Percentiles rank a stretch among this genome's conserved stretches.
These are phyloP conservation scores for Drosophila merina DNA, from an alignment of 2,888 invertebrate genomes.

Conservation along the genomic window DNA sequence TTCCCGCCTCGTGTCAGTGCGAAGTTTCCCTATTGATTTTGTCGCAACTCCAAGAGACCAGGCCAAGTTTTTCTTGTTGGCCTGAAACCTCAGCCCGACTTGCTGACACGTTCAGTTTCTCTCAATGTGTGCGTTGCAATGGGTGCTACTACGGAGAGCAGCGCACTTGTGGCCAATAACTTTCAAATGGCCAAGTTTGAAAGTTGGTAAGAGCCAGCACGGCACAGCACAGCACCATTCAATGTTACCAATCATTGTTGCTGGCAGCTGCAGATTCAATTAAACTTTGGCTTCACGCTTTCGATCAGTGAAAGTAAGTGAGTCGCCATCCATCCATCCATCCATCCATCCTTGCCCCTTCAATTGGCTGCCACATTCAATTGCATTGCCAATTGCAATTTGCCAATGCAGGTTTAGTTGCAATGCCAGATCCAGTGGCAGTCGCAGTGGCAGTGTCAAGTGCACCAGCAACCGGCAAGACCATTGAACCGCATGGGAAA, in stretches of 20 bases:
- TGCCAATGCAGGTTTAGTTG: slow-evolving; percentile 33
- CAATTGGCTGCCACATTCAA: slow-evolving; percentile 45
- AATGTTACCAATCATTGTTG: slow-evolving; percentile 69
- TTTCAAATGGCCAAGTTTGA: slow-evolving; percentile 76
- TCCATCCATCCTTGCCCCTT: slow-evolving; percentile 19
- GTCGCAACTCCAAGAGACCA: slow-evolving; percentile 31
- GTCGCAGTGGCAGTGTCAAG: slow-evolving; percentile 58
- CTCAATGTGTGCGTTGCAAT: slow-evolving; percentile 26
- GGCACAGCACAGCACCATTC: slow-evolving; percentile 34
- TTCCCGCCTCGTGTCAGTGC: slow-evolving; percentile 1
- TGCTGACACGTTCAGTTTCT: slow-evolving; percentile 45
- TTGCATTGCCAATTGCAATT: slow-evolving; percentile 34
- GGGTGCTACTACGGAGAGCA: slow-evolving; percentile 10
- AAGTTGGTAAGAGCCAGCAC: slow-evolving; percentile 56
- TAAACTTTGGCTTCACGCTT: slow-evolving; percentile 78
- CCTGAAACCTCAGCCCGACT: slow-evolving; percentile 31
- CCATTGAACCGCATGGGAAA: slow-evolving; percentile 56
- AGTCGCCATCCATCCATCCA: slow-evolving; percentile 12
- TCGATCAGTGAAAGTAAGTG: slow-evolving; percentile 72
- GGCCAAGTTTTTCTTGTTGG: slow-evolving; percentile 29
- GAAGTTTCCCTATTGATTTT: slow-evolving; percentile 48
- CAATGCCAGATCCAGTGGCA: slow-evolving; percentile 27
- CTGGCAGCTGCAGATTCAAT: slow-evolving; percentile 62
- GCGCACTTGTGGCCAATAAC: slow-evolving; percentile 65
- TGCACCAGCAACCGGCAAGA: slow-evolving; percentile 54